Percentiles rank a stretch among this genome's conserved stretches.
Evolutionary conservation across 2,113 vertebrate genomes (phyloP).

Genomic region (Sylvilagus bachmani): DNA sequence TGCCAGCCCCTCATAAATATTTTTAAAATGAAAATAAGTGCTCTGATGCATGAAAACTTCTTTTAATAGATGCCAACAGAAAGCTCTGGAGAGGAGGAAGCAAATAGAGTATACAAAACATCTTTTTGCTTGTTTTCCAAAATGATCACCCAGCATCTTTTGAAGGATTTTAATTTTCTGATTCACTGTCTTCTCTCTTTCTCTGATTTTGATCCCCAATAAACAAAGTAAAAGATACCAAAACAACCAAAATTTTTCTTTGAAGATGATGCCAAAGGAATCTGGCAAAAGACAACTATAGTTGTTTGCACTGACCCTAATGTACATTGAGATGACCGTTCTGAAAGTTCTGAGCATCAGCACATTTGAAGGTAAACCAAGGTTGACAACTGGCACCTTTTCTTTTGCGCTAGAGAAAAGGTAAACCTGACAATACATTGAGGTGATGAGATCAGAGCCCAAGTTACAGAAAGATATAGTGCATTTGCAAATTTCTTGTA

Average conservation of each 20-base stretch:
- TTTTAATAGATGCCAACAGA: not conserved
- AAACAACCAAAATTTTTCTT: constrained; percentile 53
- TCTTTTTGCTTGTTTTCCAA: constrained; percentile 39
- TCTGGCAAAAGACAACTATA: not conserved
- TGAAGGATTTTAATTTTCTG: constrained; percentile 46
- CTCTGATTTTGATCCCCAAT: not conserved
- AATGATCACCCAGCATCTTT: not conserved
- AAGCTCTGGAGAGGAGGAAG: not conserved
- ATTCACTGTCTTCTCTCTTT: constrained; percentile 18
- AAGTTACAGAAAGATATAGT: not conserved
- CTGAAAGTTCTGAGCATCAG: constrained; percentile 63
- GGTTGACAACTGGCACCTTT: constrained; percentile 63
- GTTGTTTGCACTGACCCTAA: not conserved
- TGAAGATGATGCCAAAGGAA: constrained; percentile 51
- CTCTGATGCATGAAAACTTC: not conserved
- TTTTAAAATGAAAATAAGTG: constrained; percentile 66
- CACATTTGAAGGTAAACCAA: constrained; percentile 75
- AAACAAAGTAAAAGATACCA: constrained; percentile 2
- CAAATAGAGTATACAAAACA: not conserved
- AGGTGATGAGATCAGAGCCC: constrained; percentile 41
- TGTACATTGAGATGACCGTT: not conserved
- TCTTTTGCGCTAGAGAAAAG: not conserved
- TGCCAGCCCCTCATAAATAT: too few species aligned
- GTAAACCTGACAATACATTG: not conserved
- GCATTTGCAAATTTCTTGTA: not conserved